Evolutionary conservation across 2,797 vertebrate species (phyloP).

Genomic region (Siniperca undulata): DNA sequence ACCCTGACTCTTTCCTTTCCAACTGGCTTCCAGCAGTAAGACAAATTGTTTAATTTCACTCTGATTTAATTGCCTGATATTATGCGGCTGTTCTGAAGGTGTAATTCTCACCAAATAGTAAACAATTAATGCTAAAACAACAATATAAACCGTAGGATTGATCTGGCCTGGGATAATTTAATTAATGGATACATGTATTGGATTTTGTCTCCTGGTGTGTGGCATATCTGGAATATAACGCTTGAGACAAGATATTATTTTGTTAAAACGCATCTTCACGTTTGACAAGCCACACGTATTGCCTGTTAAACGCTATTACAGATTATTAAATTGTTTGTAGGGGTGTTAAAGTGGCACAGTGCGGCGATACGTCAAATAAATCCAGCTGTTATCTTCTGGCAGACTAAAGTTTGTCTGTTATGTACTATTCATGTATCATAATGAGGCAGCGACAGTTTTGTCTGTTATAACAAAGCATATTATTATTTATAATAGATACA

Average conservation of each 20-base stretch:
- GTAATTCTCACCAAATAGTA: neutral
- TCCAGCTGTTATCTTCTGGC: constrained; percentile 7
- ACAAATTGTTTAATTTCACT: neutral
- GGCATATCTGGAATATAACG: neutral
- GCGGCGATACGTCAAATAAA: constrained; percentile 8
- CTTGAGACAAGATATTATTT: neutral
- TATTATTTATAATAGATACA: no score
- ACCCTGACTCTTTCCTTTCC: no score
- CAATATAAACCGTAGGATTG: neutral
- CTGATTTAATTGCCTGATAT: neutral
- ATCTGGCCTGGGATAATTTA: neutral
- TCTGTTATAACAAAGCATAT: no score
- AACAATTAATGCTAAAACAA: neutral
- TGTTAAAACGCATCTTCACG: neutral
- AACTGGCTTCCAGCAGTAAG: neutral
- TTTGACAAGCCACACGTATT: neutral
- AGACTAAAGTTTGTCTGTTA: neutral
- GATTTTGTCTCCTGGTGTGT: neutral
- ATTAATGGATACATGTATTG: neutral
- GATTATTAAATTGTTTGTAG: neutral
- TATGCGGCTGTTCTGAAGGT: neutral
- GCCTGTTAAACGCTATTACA: neutral
- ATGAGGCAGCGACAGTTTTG: neutral
- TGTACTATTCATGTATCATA: neutral
- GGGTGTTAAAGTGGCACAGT: constrained; percentile 4